Percentiles rank a stretch among this genome's conserved stretches.
Evolutionary conservation across 1,140 invertebrate genomes (phyloP).

Genomic region (Lamellibrachia luymesi): DNA sequence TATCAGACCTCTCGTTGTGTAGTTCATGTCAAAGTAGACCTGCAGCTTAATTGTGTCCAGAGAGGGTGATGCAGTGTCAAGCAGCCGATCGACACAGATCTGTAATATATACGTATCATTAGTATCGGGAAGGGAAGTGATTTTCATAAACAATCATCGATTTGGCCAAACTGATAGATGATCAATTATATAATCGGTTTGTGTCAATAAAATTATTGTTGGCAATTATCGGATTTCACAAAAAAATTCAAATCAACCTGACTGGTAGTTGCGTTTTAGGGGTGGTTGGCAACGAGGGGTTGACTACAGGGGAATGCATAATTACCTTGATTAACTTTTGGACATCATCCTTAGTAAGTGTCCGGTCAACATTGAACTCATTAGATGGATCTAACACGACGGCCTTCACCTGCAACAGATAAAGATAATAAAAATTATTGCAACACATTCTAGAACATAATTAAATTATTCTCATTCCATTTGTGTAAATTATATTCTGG

Average conservation of each 20-base stretch:
- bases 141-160: too few species aligned
- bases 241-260: background rate
- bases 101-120: slow-evolving; percentile 25
- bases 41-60: slow-evolving; percentile 65
- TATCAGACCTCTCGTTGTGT: slow-evolving; percentile 60
- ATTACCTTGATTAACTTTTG: slow-evolving; percentile 56
- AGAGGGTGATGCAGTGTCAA: slow-evolving; percentile 53
- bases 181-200: too few species aligned
- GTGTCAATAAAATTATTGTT: too few species aligned
- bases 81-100: slow-evolving; percentile 56
- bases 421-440: background rate
- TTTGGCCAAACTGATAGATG: too few species aligned
- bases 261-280: background rate
- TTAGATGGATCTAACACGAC: slow-evolving; percentile 56
- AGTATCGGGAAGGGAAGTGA: too few species aligned
- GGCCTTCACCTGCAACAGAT: slow-evolving; percentile 53
- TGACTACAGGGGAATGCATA: background rate
- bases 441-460: background rate
- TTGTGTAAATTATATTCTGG: too few species aligned
- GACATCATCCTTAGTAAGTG: slow-evolving; percentile 58
- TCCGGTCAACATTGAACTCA: slow-evolving; percentile 57
- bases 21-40: slow-evolving; percentile 69
- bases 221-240: too few species aligned
- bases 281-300: too few species aligned
- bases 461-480: too few species aligned